Base-by-base conservation (phyloP, 1,140 invertebrate genomes). In the Atta cephalotes region DNA sequence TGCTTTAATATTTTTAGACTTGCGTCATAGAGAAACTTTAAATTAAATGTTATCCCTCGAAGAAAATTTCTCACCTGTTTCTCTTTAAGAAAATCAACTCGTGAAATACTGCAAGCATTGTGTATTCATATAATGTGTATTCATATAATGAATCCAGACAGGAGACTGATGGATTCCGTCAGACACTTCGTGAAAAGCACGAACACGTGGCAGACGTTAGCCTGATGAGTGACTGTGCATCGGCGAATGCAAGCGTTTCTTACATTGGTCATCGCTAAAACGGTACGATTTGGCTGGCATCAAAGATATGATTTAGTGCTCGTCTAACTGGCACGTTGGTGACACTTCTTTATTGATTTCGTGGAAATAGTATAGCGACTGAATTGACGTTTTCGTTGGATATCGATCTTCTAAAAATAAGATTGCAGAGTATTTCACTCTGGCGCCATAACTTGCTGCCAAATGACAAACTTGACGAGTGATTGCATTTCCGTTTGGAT, bases 391-490 rank as follows among this genome's bases (percentile, higher is more conserved):
- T 86, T 39, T 18, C 65, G 16, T 62, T 18, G 65, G 25, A 62
- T 86, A 86, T 86, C 77, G 85, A 86, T 81, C 77, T 70, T 86
- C 85, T 79, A 80, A 86, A 86, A 86, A 86, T 86, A 86, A 85
- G 31, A 25, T 39, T 31, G 18, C 63, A 16, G 53, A 39, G 16
- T 62, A 51, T 16, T 25, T 25, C 56, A 56, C 16, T 77, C 25
- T 21, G 45, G 9, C 39, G 56, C 68, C 28, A 56, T 65, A 49
- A 85, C 62, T 85, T n/a, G 74, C 31, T 31, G 9, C 28, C 82
- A 65, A 39, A 6, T 56, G 31, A 16, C 81, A 77, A 28, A 65
- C 58, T 45, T 56, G 39, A 62, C 76, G 60, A 78, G 58, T 60
- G 74, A 78, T 65, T 53, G 9, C 39, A 25, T 82, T 1, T 45